These are phyloP conservation scores for Oligia fasciuncula DNA, from an alignment of 2,888 invertebrate genomes.

Conservation along the genomic window DNA sequence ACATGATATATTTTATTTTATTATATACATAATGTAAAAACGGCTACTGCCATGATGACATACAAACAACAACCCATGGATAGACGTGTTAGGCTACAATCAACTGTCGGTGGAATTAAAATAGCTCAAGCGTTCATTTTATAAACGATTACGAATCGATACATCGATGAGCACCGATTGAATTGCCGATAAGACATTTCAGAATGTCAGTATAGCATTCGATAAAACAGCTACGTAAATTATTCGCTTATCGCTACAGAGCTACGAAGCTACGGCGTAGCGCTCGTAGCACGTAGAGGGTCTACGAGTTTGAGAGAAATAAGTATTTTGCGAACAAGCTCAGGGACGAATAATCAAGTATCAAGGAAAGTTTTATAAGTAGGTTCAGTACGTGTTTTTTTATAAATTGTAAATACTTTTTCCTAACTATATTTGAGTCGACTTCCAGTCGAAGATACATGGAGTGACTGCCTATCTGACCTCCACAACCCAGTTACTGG, in stretches of 20 bases:
- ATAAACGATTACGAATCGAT: conserved; percentile 9
- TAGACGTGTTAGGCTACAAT: background rate
- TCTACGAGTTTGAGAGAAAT: conserved; percentile 39
- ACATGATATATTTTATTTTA: background rate
- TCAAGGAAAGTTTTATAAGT: background rate
- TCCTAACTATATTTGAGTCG: background rate
- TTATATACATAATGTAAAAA: background rate
- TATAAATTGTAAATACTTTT: background rate
- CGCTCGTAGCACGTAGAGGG: conserved; percentile 24
- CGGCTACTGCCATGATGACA: background rate
- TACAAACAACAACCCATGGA: background rate
- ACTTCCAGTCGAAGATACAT: background rate
- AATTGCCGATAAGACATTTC: conserved; percentile 23
- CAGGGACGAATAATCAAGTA: background rate
- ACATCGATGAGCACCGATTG: conserved; percentile 33
- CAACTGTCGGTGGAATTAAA: background rate
- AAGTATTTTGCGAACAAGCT: background rate
- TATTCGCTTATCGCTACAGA: conserved; percentile 15
- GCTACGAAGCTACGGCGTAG: conserved; percentile 57
- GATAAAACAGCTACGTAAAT: conserved; percentile 22
- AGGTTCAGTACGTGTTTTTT: background rate
- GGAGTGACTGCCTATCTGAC: background rate
- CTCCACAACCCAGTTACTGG: background rate
- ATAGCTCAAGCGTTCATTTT: background rate
- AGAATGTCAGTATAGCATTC: conserved; percentile 19